Evolutionary conservation across 2,888 invertebrate genomes (phyloP).

Genomic region (Diploptera punctata): DNA sequence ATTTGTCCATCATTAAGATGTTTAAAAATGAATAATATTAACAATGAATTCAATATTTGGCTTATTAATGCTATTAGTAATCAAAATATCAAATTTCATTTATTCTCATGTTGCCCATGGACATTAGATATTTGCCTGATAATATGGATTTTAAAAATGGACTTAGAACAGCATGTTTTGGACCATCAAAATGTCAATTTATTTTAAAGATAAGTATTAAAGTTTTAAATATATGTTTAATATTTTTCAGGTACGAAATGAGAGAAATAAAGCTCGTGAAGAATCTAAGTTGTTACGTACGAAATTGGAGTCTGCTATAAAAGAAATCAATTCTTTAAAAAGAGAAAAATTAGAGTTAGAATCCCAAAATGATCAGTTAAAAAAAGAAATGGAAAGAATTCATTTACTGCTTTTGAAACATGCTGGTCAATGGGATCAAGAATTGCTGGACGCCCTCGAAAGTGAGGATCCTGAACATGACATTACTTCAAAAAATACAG

Average conservation of each 20-base stretch:
- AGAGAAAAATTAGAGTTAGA: constrained; percentile 81
- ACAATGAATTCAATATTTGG: too few species aligned
- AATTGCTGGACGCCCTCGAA: constrained; percentile 58
- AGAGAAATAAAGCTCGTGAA: constrained; percentile 91
- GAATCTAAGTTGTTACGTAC: constrained; percentile 83
- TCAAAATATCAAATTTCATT: too few species aligned
- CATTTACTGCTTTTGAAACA: constrained; percentile 70
- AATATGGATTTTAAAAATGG: too few species aligned
- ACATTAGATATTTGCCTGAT: too few species aligned
- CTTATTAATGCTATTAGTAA: too few species aligned
- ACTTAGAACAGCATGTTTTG: too few species aligned
- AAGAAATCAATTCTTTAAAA: constrained; percentile 76
- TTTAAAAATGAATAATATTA: too few species aligned
- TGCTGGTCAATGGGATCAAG: constrained; percentile 70
- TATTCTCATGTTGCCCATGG: too few species aligned
- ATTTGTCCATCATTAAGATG: too few species aligned
- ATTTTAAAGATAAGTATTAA: too few species aligned
- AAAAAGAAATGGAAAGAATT: constrained; percentile 82
- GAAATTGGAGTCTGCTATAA: constrained; percentile 78
- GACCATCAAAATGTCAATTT: too few species aligned
- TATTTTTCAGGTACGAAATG: constrained; percentile 72
- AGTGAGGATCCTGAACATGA: constrained; percentile 57
- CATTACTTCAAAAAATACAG: constrained; percentile 48
- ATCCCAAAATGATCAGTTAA: constrained; percentile 75
- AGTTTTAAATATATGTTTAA: neutral